Evolutionary conservation across 2,113 vertebrate species (phyloP).

Genomic region (Chamaea fasciata): DNA sequence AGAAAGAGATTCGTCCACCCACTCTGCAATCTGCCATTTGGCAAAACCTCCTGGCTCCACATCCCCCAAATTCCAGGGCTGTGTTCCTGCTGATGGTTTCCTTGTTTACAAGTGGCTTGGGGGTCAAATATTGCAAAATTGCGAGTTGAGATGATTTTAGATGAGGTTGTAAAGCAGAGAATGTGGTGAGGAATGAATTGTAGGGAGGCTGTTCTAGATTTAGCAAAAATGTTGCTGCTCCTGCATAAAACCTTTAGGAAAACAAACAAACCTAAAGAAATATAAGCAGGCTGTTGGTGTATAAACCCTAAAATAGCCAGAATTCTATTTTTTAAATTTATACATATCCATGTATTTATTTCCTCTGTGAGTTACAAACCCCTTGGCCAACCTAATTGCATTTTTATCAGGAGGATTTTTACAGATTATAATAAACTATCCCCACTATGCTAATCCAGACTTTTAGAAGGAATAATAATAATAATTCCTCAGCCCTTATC

Average conservation of each 20-base stretch:
- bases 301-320: not conserved
- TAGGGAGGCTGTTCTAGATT: not conserved
- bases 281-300: not conserved
- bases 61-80: not conserved
- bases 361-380: not conserved
- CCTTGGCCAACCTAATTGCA: not conserved
- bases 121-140: not conserved
- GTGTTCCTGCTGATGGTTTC: not conserved
- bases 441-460: not conserved
- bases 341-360: not conserved
- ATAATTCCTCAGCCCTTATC: constrained; percentile 27
- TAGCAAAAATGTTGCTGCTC: not conserved
- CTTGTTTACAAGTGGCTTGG: not conserved
- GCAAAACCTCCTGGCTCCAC: not conserved
- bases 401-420: constrained; percentile 26
- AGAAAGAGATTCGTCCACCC: not conserved
- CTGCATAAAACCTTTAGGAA: not conserved
- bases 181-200: not conserved
- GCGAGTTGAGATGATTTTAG: not conserved
- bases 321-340: not conserved
- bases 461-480: not conserved
- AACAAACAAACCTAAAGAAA: not conserved
- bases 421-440: constrained; percentile 11
- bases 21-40: not conserved
- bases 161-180: not conserved